These are phyloP conservation scores for Yponomeuta malinellus DNA, from an alignment of 2,888 invertebrate species.

Conservation along the genomic window DNA sequence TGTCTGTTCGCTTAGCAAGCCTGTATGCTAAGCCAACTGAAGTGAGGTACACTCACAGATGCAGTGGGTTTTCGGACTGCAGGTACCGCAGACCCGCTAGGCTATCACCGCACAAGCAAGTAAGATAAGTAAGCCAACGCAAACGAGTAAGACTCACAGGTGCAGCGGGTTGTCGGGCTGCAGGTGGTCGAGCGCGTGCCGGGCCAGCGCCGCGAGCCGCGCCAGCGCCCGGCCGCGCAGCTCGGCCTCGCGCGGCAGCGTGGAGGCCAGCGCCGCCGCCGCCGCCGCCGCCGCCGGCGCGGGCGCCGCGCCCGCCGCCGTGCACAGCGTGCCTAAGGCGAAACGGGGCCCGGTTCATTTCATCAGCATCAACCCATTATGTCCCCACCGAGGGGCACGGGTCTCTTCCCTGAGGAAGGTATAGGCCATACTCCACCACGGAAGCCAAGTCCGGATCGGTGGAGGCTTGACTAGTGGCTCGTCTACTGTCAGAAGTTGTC, in stretches of 20 bases:
- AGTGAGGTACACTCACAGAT: too few species aligned
- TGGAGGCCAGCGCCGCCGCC: constrained; percentile 40
- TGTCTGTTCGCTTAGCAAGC: too few species aligned
- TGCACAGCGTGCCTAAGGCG: constrained; percentile 46
- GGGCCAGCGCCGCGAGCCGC: constrained; percentile 58
- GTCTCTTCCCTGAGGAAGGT: too few species aligned
- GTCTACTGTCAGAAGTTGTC: too few species aligned
- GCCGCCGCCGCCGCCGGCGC: constrained; percentile 33
- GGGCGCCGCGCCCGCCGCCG: constrained; percentile 55
- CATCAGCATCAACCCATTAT: too few species aligned
- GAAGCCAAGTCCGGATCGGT: too few species aligned
- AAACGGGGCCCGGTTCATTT: background rate
- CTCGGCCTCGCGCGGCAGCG: constrained; percentile 49
- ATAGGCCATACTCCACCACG: too few species aligned
- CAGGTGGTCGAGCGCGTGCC: constrained; percentile 48
- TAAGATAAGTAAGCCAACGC: too few species aligned
- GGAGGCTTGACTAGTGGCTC: too few species aligned
- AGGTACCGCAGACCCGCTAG: background rate
- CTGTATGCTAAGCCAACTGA: constrained; percentile 32
- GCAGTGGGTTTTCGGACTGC: background rate
- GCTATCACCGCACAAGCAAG: too few species aligned
- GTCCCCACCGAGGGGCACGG: too few species aligned
- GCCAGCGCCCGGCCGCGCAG: constrained; percentile 52
- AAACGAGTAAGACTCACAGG: constrained; percentile 36
- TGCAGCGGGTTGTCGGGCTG: constrained; percentile 56